phyloP scores from a whole-genome alignment of 2,797 vertebrate genomes.

The Anguilla megastoma region DNA sequence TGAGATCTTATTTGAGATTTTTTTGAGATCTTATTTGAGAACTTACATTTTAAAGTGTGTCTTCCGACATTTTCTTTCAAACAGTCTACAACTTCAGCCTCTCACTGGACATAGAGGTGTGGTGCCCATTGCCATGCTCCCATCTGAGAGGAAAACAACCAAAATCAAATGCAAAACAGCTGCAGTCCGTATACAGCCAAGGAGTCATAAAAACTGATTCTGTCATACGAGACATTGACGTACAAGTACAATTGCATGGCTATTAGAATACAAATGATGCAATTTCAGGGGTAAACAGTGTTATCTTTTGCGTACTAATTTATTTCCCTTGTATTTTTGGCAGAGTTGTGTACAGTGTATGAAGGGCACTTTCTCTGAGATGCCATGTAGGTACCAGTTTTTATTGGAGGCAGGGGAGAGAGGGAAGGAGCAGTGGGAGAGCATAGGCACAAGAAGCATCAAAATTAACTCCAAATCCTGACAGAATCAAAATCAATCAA shows the following conservation, averaged over 20 bases:
- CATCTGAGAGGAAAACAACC: constrained; percentile 43
- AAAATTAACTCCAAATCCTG: neutral
- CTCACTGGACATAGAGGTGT: constrained; percentile 39
- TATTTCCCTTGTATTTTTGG: neutral
- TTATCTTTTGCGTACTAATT: neutral
- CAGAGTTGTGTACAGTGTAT: neutral
- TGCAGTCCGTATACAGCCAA: constrained; percentile 29
- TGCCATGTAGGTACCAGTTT: neutral
- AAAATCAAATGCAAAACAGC: constrained; percentile 56
- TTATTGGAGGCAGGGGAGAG: neutral
- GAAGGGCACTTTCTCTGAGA: neutral
- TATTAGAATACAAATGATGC: constrained; percentile 23
- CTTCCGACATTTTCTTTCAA: neutral
- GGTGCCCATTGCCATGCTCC: constrained; percentile 50
- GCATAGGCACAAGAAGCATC: neutral
- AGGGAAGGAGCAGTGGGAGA: neutral
- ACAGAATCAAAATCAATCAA: neutral
- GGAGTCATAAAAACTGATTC: constrained; percentile 23
- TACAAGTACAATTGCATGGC: constrained; percentile 28
- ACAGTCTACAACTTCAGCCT: constrained; percentile 23
- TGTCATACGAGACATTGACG: constrained; percentile 30
- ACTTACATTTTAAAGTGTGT: neutral
- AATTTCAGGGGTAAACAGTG: neutral
- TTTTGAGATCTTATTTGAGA: neutral
- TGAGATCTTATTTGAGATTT: neutral